Conservation (phyloP, 2,888 invertebrate species). For the Lepidocyrtinus sp. region DNA sequence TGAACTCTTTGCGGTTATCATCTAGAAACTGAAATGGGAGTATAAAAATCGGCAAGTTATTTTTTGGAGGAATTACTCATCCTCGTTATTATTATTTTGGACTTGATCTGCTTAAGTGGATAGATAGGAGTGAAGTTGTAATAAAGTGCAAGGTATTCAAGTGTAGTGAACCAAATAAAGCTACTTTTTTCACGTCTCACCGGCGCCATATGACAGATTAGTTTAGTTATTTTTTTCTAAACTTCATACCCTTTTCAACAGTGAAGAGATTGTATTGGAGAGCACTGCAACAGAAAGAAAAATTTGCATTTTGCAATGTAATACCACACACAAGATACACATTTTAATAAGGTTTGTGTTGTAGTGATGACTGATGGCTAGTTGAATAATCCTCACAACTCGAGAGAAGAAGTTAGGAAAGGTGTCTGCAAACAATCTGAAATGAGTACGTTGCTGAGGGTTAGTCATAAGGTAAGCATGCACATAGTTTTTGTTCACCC, state of each 20-base stretch:
- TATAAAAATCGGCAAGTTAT: not conserved
- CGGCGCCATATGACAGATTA: constrained; percentile 53
- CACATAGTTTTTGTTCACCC: constrained; percentile 27
- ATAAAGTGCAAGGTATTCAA: constrained; percentile 36
- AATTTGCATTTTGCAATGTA: constrained; percentile 25
- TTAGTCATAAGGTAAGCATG: constrained; percentile 52
- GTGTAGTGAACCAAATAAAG: constrained; percentile 31
- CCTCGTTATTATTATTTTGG: constrained; percentile 15
- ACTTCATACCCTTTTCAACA: not conserved
- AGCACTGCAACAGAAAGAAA: not conserved
- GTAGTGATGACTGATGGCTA: not conserved
- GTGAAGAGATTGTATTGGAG: not conserved
- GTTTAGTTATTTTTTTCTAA: constrained; percentile 18
- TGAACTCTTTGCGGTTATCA: constrained; percentile 48
- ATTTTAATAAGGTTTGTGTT: not conserved
- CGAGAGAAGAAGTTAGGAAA: constrained; percentile 14
- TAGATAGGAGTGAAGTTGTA: constrained; percentile 2
- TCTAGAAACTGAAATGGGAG: constrained; percentile 13
- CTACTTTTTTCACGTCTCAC: constrained; percentile 49
- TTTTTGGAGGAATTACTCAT: constrained; percentile 13
- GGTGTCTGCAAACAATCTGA: constrained; percentile 40
- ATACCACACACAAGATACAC: not conserved
- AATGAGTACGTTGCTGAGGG: constrained; percentile 35
- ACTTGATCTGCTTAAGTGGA: constrained; percentile 15
- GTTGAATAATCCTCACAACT: constrained; percentile 21